phyloP scores from a whole-genome alignment of 2,797 vertebrate genomes.

The Momotus momota region DNA sequence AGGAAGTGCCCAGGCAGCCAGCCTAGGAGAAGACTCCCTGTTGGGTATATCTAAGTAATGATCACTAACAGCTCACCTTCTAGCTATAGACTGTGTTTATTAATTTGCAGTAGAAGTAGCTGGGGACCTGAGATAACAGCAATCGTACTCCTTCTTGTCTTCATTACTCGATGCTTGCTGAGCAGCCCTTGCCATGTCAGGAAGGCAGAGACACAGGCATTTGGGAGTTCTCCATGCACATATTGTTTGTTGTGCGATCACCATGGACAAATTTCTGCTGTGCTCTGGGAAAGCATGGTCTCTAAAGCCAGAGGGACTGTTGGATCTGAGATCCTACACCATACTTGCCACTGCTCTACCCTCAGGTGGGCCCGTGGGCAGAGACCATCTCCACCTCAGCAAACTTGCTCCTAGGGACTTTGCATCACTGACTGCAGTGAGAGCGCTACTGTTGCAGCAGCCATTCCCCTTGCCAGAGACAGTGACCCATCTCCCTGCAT shows the following conservation, averaged over 20 bases:
- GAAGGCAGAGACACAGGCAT: not conserved
- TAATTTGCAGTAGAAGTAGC: not conserved
- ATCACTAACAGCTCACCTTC: not conserved
- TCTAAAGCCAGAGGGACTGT: not conserved
- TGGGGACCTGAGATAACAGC: not conserved
- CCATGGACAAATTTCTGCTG: not conserved
- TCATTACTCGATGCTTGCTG: rapidly evolving
- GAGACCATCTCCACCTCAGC: not conserved
- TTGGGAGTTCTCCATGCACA: not conserved
- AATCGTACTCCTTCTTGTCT: not conserved
- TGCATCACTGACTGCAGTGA: not conserved
- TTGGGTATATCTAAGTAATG: not conserved
- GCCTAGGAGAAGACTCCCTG: not conserved
- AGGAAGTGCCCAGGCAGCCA: not conserved
- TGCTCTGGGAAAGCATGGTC: not conserved
- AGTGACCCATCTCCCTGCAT: not conserved
- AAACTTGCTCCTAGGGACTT: not conserved
- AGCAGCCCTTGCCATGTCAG: not conserved
- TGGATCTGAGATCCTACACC: not conserved
- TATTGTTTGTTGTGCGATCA: not conserved
- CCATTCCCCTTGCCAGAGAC: not conserved
- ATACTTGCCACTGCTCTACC: not conserved
- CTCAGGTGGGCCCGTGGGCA: not conserved
- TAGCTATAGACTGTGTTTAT: not conserved
- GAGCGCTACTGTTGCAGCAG: not conserved